Evolutionary conservation across 37 sponge, comb jelly and placozoan genomes (phyloP).

Genomic region (Cliona cf. orientalis): DNA sequence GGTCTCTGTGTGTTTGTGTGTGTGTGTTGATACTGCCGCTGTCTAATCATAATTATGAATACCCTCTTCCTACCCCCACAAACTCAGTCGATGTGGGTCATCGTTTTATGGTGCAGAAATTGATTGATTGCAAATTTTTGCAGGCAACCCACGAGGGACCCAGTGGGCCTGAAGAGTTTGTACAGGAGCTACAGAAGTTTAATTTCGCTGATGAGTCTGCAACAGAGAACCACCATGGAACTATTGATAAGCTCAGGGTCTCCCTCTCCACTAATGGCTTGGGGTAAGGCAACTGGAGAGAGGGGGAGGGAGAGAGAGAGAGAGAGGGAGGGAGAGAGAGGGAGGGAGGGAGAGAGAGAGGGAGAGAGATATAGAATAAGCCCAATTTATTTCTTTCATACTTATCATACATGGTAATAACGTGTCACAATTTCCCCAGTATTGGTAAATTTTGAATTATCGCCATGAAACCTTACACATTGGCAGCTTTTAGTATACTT

Average conservation of each 20-base stretch:
- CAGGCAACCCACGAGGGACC: conserved; percentile 56
- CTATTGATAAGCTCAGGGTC: conserved; percentile 76
- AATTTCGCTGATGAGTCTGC: conserved; percentile 35
- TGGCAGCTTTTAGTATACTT: no score
- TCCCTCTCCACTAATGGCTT: conserved; percentile 87
- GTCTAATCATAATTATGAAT: background rate
- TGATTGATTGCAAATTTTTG: background rate
- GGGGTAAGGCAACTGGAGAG: conserved; percentile 39
- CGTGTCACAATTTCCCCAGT: no score
- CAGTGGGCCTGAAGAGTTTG: conserved; percentile 69
- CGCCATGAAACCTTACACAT: no score
- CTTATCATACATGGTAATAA: no score
- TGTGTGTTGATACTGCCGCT: no score
- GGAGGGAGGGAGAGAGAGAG: no score
- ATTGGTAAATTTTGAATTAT: no score
- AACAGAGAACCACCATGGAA: conserved; percentile 47
- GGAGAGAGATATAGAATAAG: no score
- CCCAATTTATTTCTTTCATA: no score
- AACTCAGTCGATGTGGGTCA: background rate
- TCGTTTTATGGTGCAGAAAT: background rate
- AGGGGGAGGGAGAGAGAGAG: background rate
- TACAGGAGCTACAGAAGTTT: conserved; percentile 63
- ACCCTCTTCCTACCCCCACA: background rate
- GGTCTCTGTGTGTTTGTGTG: no score
- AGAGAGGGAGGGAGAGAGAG: no score